These are phyloP conservation scores for Drosophila guanche DNA, from an alignment of 1,140 invertebrate species.

Conservation along the genomic window DNA sequence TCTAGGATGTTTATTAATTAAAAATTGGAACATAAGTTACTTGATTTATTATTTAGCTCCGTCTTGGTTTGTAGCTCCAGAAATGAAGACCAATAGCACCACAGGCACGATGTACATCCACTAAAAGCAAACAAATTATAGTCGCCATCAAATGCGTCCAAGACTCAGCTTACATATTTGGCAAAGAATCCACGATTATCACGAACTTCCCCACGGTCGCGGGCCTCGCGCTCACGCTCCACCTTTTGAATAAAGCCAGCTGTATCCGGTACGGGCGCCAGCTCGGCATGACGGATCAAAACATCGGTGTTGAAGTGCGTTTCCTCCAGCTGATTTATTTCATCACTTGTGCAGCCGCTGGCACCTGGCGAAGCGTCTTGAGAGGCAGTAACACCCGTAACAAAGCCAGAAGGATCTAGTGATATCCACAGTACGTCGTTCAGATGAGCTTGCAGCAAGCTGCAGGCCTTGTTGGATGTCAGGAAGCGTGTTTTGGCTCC, in stretches of 20 bases:
- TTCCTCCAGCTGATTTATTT: slow-evolving; percentile 81
- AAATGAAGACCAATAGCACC: slow-evolving; percentile 92
- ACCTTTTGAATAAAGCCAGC: slow-evolving; percentile 95
- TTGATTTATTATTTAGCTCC: slow-evolving; percentile 77
- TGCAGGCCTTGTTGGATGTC: slow-evolving; percentile 91
- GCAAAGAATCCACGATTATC: slow-evolving; percentile 97
- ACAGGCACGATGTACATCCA: slow-evolving; percentile 98
- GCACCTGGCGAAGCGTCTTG: slow-evolving; percentile 84
- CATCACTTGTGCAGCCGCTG: slow-evolving; percentile 83
- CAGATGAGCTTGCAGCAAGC: slow-evolving; percentile 86
- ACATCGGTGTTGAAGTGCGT: slow-evolving; percentile 89
- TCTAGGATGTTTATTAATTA: slow-evolving; percentile 30
- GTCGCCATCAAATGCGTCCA: slow-evolving; percentile 51
- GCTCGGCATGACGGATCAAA: slow-evolving; percentile 88
- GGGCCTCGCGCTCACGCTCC: slow-evolving; percentile 94
- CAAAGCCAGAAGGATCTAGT: slow-evolving; percentile 88
- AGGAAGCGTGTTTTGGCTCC: slow-evolving; percentile 88
- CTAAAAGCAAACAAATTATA: slow-evolving; percentile 85
- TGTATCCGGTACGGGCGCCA: slow-evolving; percentile 94
- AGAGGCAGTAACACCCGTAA: slow-evolving; percentile 87
- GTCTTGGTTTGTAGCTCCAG: slow-evolving; percentile 92
- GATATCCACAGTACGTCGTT: slow-evolving; percentile 89
- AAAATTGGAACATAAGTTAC: slow-evolving; percentile 18
- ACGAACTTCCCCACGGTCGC: slow-evolving; percentile 94
- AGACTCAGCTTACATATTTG: slow-evolving; percentile 94